Conservation (phyloP, 2,888 invertebrate genomes). For the Leucophenga montana region DNA sequence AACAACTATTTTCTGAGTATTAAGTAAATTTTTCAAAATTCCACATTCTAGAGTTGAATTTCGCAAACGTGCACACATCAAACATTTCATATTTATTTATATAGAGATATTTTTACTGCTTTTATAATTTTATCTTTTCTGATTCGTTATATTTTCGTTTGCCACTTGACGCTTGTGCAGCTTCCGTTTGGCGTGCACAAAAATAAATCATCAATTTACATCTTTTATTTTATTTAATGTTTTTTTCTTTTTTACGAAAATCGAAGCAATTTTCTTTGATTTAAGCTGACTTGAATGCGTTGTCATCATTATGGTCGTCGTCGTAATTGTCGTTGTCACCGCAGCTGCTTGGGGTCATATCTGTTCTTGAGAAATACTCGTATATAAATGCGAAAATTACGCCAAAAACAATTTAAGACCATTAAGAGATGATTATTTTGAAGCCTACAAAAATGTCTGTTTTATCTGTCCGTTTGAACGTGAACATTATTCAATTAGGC, state of each 20-base stretch:
- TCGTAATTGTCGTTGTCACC: too few species aligned
- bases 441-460: slow-evolving; percentile 36
- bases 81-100: too few species aligned
- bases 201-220: slow-evolving; percentile 34
- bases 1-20: too few species aligned
- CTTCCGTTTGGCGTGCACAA: background rate
- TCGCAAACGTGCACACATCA: too few species aligned
- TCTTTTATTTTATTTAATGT: slow-evolving; percentile 35
- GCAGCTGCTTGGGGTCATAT: too few species aligned
- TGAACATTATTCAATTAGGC: slow-evolving; percentile 22
- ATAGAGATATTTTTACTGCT: background rate
- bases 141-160: background rate
- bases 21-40: background rate
- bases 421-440: slow-evolving; percentile 65
- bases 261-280: slow-evolving; percentile 55
- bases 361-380: too few species aligned
- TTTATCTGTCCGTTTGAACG: background rate
- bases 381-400: slow-evolving; percentile 62
- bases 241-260: slow-evolving; percentile 43
- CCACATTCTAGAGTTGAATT: background rate
- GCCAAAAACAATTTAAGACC: slow-evolving; percentile 66
- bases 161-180: background rate
- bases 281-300: slow-evolving; percentile 19
- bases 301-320: too few species aligned
- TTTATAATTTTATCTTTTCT: too few species aligned